Conservation (phyloP, 2,888 invertebrate genomes). For the Drosophila hamatofila region DNA sequence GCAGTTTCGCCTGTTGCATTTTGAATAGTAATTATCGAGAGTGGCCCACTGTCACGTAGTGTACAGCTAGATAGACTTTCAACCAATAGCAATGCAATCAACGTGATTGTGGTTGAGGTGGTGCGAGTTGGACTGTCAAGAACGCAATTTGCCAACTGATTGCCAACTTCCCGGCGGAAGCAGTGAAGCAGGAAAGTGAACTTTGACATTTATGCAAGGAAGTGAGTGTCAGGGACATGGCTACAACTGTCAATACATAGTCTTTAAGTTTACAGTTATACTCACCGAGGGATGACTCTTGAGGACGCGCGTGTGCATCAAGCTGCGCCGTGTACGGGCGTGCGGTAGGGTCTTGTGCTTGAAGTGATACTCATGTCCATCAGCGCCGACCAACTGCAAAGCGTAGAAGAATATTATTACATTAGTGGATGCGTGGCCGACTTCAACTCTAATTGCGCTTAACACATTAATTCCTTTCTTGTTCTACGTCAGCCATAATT, state of each 20-base stretch:
- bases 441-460: constrained; percentile 67
- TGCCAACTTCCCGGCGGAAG: constrained; percentile 30
- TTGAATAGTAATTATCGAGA: constrained; percentile 58
- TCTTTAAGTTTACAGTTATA: constrained; percentile 60
- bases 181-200: constrained; percentile 26
- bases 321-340: constrained; percentile 94
- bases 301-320: constrained; percentile 93
- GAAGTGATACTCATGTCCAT: constrained; percentile 97
- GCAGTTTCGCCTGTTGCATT: constrained; percentile 33
- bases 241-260: constrained; percentile 9
- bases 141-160: constrained; percentile 38
- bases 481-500: constrained; percentile 63
- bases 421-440: constrained; percentile 40
- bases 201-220: constrained; percentile 46
- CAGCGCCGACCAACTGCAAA: constrained; percentile 92
- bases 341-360: constrained; percentile 95
- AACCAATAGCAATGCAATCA: constrained; percentile 54
- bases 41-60: constrained; percentile 58
- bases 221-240: background rate
- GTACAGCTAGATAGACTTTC: constrained; percentile 6
- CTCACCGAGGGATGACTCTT: constrained; percentile 95
- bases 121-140: constrained; percentile 20
- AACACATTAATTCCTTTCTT: constrained; percentile 63
- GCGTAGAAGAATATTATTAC: constrained; percentile 44
- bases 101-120: constrained; percentile 33